Base-by-base conservation (phyloP, 2,888 invertebrate species). In the Pecten maximus region DNA sequence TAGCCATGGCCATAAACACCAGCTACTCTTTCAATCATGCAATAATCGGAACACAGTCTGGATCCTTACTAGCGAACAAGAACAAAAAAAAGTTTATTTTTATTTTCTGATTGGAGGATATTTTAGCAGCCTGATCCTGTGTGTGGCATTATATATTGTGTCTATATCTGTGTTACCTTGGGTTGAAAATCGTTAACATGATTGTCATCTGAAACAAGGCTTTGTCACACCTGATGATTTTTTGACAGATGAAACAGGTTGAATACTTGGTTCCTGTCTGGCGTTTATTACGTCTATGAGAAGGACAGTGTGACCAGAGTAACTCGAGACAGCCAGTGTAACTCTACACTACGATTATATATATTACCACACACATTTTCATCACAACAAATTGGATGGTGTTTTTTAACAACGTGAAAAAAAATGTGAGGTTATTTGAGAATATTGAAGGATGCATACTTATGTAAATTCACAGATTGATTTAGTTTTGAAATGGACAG, bases 21-120 rank as follows among this genome's bases (percentile, higher is more conserved):
- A 74, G 74, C 74, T 74, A 74, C 74, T 74, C 74, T 74, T 74
- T 74, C 74, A 74, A 74, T 74, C 74, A 74, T 74, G 74, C 74
- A 74, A 74, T 74, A 74, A 74, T 74, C 6, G 74, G 10, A 35
- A 35, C 15, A 74, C 74, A 28, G 35, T 35, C 74, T 74, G 74
- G 74, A 74, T 74, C 74, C 74, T 35, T 74, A 74, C 74, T 12
- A 35, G 74, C 74, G 74, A 74, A 23, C 74, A 74, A 74, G 74
- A 74, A 74, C 35, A 74, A 74, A 74, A 74, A 60, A 74, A 35
- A 74, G 28, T 35, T 74, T 74, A 35, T 74, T 74, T 74, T 74
- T 35, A 74, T 74, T 74, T 74, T 74, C 12, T 74, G 74, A 74
- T 74, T 35, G 35, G 74, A 28, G 74, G 74, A 74, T 74, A 74